These are phyloP conservation scores for Naso thynnoides DNA, from an alignment of 2,797 vertebrate species.

Conservation along the genomic window DNA sequence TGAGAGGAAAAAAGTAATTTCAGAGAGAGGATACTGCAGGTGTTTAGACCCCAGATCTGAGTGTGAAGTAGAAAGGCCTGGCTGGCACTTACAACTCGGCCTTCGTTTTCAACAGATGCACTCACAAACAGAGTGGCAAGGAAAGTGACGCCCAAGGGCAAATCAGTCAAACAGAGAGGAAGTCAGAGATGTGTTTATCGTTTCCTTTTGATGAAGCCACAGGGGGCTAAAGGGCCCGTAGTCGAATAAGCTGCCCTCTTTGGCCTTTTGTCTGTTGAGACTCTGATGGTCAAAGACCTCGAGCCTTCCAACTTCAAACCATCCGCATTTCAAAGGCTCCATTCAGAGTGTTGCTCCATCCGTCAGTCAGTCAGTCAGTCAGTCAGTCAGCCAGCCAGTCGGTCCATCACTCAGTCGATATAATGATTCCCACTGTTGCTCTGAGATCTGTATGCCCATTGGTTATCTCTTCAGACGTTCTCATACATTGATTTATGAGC, in stretches of 20 bases:
- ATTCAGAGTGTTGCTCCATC: conserved; percentile 69
- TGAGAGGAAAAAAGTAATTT: conserved; percentile 55
- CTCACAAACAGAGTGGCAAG: conserved; percentile 50
- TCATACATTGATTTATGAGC: conserved; percentile 82
- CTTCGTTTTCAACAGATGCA: conserved; percentile 65
- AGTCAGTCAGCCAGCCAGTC: conserved; percentile 72
- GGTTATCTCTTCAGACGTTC: conserved; percentile 73
- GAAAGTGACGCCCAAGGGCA: conserved; percentile 67
- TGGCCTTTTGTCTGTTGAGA: conserved; percentile 68
- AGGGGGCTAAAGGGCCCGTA: conserved; percentile 69
- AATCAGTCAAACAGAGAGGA: conserved; percentile 53
- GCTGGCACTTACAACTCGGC: conserved; percentile 45
- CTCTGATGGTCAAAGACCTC: conserved; percentile 74
- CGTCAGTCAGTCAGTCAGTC: conserved; percentile 66
- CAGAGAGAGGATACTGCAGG: conserved; percentile 59
- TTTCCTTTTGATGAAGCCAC: conserved; percentile 72
- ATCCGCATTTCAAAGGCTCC: conserved; percentile 76
- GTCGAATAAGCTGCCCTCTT: conserved; percentile 70
- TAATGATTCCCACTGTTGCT: conserved; percentile 72
- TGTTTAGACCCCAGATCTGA: conserved; percentile 67
- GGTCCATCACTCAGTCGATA: conserved; percentile 79
- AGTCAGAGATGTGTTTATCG: conserved; percentile 67
- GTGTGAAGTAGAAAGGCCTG: conserved; percentile 60
- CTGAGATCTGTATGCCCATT: conserved; percentile 73
- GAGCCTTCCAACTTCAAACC: conserved; percentile 77